phyloP scores from a whole-genome alignment of 2,113 vertebrate species.

The Arvicanthis niloticus region DNA sequence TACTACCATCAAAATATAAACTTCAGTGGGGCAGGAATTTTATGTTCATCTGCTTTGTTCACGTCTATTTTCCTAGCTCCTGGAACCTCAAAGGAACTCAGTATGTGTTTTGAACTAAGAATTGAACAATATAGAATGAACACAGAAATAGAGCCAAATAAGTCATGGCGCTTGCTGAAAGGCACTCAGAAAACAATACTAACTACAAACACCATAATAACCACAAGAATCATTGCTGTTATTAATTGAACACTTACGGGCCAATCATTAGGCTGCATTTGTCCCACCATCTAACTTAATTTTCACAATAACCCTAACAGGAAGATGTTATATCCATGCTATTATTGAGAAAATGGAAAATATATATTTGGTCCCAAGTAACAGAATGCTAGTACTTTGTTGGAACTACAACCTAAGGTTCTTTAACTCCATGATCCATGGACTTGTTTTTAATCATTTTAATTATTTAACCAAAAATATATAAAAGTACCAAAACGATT shows the following conservation, averaged over 20 bases:
- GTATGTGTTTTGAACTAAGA: conserved; percentile 59
- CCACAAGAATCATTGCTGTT: not conserved
- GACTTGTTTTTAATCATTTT: conserved; percentile 1
- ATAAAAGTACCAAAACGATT: not conserved
- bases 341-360: too few species aligned
- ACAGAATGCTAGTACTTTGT: not conserved
- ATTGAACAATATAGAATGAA: conserved; percentile 52
- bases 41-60: conserved; percentile 8
- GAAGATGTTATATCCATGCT: not conserved
- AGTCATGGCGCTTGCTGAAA: conserved; percentile 16
- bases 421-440: not conserved
- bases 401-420: not conserved
- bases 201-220: conserved; percentile 20
- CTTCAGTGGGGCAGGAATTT: not conserved
- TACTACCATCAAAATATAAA: conserved; percentile 22
- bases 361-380: not conserved
- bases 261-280: not conserved
- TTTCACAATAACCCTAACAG: conserved; percentile 20
- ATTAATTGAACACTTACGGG: not conserved
- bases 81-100: conserved; percentile 29
- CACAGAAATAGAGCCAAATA: not conserved
- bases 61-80: not conserved
- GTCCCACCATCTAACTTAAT: conserved; percentile 42
- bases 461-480: conserved; percentile 11
- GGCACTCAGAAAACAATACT: conserved; percentile 32